Conservation (phyloP, 2,888 invertebrate genomes). For the Plagodis pulveraria region DNA sequence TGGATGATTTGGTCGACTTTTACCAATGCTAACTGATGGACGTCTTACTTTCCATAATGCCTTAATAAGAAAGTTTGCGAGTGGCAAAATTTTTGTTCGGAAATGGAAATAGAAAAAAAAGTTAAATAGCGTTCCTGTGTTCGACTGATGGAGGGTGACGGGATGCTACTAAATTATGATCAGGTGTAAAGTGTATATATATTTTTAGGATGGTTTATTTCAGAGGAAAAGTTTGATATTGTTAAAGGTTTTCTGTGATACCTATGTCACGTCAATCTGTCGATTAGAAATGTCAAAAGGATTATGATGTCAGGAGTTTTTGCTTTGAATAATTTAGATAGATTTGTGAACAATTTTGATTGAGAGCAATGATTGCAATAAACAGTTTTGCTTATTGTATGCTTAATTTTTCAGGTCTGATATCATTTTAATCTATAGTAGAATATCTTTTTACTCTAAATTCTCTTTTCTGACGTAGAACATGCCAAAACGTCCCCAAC, state of each 20-base stretch:
- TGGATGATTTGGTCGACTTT: conserved; percentile 27
- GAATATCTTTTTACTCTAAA: too few relatives aligned
- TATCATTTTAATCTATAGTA: too few relatives aligned
- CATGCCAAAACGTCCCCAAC: too few relatives aligned
- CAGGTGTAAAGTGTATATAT: conserved; percentile 28
- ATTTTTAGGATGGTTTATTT: conserved; percentile 29
- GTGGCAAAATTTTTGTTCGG: conserved; percentile 51
- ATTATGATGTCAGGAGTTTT: not conserved
- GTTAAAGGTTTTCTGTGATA: conserved; percentile 4
- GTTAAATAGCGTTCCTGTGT: conserved; percentile 56
- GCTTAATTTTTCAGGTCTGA: too few relatives aligned
- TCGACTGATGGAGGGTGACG: conserved; percentile 40
- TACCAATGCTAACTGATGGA: conserved; percentile 49
- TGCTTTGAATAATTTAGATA: not conserved
- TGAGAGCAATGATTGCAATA: too few relatives aligned
- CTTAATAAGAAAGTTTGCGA: conserved; percentile 72
- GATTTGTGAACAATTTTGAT: too few relatives aligned
- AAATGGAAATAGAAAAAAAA: conserved; percentile 52
- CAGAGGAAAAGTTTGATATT: conserved; percentile 22
- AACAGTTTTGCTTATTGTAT: too few relatives aligned
- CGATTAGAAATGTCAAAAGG: conserved; percentile 1
- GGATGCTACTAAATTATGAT: conserved; percentile 38
- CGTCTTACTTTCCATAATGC: conserved; percentile 61
- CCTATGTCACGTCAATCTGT: conserved; percentile 4
- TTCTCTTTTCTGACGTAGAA: too few relatives aligned